Percentiles rank a stretch among this genome's conserved stretches.
These are phyloP conservation scores for Plotosus lineatus DNA, from an alignment of 2,113 vertebrate genomes.

Conservation along the genomic window DNA sequence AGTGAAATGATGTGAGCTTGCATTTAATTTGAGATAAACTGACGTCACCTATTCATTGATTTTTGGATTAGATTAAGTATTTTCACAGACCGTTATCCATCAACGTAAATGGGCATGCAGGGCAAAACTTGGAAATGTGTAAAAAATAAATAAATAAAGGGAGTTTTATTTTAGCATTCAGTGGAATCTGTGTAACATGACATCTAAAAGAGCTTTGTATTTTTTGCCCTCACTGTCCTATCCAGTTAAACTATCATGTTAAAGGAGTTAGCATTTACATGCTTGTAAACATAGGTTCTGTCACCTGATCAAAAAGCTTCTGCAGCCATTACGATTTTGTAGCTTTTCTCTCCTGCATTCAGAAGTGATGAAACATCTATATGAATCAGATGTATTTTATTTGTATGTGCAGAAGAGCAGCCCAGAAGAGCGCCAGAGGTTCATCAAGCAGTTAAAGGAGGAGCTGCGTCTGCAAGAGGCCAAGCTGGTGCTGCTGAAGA, in stretches of 20 bases:
- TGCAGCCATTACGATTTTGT: not conserved
- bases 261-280: not conserved
- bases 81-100: not conserved
- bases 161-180: not conserved
- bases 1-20: not conserved
- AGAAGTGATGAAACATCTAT: not conserved
- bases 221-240: too few species aligned
- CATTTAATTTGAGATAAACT: too few species aligned
- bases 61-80: not conserved
- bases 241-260: not conserved
- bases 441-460: slow-evolving; percentile 92
- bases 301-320: not conserved
- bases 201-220: not conserved
- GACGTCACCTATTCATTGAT: not conserved
- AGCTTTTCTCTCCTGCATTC: not conserved
- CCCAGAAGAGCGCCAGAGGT: slow-evolving; percentile 84
- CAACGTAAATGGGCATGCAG: not conserved
- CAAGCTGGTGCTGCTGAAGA: slow-evolving; percentile 92
- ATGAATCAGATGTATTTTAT: not conserved
- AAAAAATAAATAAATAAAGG: not conserved
- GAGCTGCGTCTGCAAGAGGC: slow-evolving; percentile 94
- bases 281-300: not conserved
- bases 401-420: slow-evolving; percentile 81
- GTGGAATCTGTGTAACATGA: not conserved
- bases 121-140: not conserved